Evolutionary conservation across 2,797 vertebrate species (phyloP), one percentile per base, ranked within the genome.

Genomic region (Leuciscus waleckii): DNA sequence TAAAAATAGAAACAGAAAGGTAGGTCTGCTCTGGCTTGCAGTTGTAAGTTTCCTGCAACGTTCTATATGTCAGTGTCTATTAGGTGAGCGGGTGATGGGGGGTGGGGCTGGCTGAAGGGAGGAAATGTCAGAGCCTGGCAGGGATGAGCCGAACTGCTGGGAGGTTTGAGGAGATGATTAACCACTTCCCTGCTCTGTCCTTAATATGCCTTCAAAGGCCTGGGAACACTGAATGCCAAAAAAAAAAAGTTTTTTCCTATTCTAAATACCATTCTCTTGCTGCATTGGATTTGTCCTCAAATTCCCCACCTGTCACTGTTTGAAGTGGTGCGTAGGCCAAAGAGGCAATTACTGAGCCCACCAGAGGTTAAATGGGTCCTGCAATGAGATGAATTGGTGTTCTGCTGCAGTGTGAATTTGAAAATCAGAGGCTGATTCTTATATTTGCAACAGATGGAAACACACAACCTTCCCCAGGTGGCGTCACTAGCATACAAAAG

Each of bases 151-250:
- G 7, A 73, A 39, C 76, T 80, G 63, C 76, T 80, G 65, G 13
- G 70, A 88, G 61, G 61, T 84, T 54, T 68, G 70, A 79, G 79
- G 73, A 29, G 21, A 54, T 70, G 70, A 86, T 91, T 88, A 89
- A 85, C 67, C 65, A 65, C 75, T 87, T 86, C 76, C 70, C 84
- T 78, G 70, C 65, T 16, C 76, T 71, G 76, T 73, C 51, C 73
- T 85, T 88, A 85, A 87, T 74, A 85, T 26, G 49, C 75, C 65
- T 79, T 79, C 46, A 68, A 67, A 86, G 67, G 69, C 56, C 74
- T 83, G 37, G 69, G 69, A 87, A 83, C 73, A 85, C 70, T 79
- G 73, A 86, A 81, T 77, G n/a, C 49, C 70, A 83, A 41, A 81
- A 41, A 68, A 51, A 81, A 41, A 54, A 81, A 75, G 4, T 0